These are phyloP conservation scores for Apostichopus californicus DNA, from an alignment of 35 echinoderm and acorn worm species.

Conservation along the genomic window DNA sequence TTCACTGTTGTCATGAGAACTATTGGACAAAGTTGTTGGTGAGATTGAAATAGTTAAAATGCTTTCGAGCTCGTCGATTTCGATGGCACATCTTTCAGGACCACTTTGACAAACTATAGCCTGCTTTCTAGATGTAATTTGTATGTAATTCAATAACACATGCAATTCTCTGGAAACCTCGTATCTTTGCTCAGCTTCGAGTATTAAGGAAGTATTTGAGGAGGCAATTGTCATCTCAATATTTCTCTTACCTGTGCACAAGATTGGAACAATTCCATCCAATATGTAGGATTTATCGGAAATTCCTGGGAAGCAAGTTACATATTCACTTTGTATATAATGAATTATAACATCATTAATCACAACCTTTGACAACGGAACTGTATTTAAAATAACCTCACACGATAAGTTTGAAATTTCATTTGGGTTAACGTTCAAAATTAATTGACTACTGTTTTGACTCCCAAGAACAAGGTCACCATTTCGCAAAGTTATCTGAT, in stretches of 20 bases:
- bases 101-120: background rate
- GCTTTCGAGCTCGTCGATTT: background rate
- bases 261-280: background rate
- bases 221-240: background rate
- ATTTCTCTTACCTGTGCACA: background rate
- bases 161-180: too few relatives aligned
- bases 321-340: background rate
- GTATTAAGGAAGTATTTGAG: background rate
- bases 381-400: background rate
- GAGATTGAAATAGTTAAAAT: background rate
- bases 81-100: background rate
- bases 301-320: background rate
- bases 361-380: background rate
- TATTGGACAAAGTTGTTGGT: background rate
- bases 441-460: background rate
- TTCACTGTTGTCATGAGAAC: background rate
- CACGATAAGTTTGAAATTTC: background rate
- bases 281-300: background rate
- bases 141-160: background rate
- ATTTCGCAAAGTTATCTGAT: background rate
- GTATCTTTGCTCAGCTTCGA: background rate
- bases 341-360: background rate
- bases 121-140: background rate
- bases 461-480: background rate
- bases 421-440: background rate